phyloP scores from a whole-genome alignment of 2,797 vertebrate species.

The Sebastes nivosus region DNA sequence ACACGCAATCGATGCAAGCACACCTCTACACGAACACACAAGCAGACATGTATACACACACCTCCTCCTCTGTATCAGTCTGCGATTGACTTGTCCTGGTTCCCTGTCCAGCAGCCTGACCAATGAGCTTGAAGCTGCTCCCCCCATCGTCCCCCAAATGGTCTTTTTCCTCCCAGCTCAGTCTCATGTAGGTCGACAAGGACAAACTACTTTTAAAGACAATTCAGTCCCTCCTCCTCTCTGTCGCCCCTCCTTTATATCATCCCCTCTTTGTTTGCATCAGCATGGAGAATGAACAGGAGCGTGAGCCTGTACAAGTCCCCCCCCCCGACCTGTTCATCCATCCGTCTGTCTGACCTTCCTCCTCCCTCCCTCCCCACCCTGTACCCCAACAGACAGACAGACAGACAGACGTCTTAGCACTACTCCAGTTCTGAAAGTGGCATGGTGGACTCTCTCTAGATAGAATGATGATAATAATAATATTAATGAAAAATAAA shows the following conservation, averaged over 20 bases:
- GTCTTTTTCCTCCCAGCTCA: slow-evolving; percentile 33
- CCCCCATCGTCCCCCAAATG: neutral
- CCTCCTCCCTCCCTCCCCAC: neutral
- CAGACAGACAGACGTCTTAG: slow-evolving; percentile 66
- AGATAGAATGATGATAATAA: slow-evolving; percentile 74
- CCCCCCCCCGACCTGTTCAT: neutral
- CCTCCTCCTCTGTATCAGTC: slow-evolving; percentile 77
- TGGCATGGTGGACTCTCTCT: slow-evolving; percentile 80
- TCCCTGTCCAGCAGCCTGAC: slow-evolving; percentile 70
- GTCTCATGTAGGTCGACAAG: slow-evolving; percentile 64
- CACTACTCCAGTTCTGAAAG: slow-evolving; percentile 77
- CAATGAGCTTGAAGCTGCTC: slow-evolving; percentile 79
- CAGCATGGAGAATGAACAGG: slow-evolving; percentile 81
- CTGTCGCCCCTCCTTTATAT: slow-evolving; percentile 35
- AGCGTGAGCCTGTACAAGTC: slow-evolving; percentile 61
- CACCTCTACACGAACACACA: slow-evolving; percentile 34
- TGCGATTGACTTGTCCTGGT: slow-evolving; percentile 79
- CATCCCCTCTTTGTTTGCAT: slow-evolving; percentile 61
- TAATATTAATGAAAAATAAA: slow-evolving; percentile 82
- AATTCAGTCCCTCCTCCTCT: slow-evolving; percentile 23
- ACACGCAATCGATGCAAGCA: neutral
- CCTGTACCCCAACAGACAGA: slow-evolving; percentile 56
- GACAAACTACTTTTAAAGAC: slow-evolving; percentile 65
- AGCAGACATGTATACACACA: slow-evolving; percentile 46
- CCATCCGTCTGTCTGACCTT: slow-evolving; percentile 26